Evolutionary conservation across 1,140 invertebrate species (phyloP).

Genomic region (Octopus sinensis): DNA sequence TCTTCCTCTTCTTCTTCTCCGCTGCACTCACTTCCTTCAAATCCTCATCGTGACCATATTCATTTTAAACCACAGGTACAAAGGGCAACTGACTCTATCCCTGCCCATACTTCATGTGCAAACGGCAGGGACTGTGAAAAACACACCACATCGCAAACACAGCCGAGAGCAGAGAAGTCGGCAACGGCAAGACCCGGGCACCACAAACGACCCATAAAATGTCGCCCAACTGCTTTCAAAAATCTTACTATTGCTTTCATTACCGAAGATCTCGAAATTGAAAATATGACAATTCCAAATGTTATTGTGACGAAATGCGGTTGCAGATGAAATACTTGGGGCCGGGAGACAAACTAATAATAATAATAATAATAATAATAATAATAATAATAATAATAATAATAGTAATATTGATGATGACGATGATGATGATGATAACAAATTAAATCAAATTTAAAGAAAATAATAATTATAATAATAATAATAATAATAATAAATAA

Average conservation of each 20-base stretch:
- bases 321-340: background rate
- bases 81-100: background rate
- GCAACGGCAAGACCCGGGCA: background rate
- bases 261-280: background rate
- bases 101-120: background rate
- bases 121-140: background rate
- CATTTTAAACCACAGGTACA: background rate
- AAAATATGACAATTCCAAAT: constrained; percentile 9
- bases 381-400: no score
- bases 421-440: no score
- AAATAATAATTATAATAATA: no score
- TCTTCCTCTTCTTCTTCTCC: no score
- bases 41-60: background rate
- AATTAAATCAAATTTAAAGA: no score
- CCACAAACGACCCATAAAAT: background rate
- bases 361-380: no score
- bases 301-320: background rate
- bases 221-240: background rate
- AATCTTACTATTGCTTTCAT: background rate
- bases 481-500: no score
- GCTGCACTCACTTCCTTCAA: no score
- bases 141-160: background rate
- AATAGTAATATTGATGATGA: no score
- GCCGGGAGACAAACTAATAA: no score
- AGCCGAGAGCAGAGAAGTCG: background rate